Evolutionary conservation across 2,888 invertebrate genomes (phyloP).

Genomic region (Lypha dubia): DNA sequence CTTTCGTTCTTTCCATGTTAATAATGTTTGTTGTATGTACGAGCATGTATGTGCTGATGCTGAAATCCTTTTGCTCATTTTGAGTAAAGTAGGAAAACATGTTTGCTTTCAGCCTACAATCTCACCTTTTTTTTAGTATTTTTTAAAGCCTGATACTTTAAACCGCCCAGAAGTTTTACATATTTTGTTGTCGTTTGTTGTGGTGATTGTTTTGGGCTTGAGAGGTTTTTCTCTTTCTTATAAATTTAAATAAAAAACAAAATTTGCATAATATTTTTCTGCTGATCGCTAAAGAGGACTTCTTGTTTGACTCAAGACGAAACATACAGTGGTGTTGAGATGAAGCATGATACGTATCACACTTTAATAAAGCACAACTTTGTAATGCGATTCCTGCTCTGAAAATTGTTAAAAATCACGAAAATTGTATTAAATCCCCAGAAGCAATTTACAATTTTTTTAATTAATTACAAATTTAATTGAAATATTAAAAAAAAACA

Average conservation of each 20-base stretch:
- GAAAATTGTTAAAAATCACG: too few relatives aligned
- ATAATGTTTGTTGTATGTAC: conserved; percentile 56
- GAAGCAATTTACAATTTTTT: too few relatives aligned
- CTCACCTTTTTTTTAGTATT: conserved; percentile 77
- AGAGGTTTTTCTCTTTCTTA: conserved; percentile 30
- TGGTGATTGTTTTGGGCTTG: conserved; percentile 7
- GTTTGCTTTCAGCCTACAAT: conserved; percentile 82
- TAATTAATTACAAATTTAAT: too few relatives aligned
- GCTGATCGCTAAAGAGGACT: conserved; percentile 58
- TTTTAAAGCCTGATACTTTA: conserved; percentile 74
- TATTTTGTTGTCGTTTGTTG: conserved; percentile 56
- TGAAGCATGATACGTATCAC: not conserved
- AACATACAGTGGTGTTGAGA: conserved; percentile 37
- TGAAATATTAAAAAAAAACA: too few relatives aligned
- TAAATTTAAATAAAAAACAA: conserved; percentile 41
- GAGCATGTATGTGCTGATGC: conserved; percentile 35
- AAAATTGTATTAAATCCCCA: too few relatives aligned
- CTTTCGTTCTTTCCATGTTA: conserved; percentile 55
- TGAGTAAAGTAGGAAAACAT: conserved; percentile 83
- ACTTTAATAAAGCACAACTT: too few relatives aligned
- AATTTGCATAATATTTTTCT: conserved; percentile 72
- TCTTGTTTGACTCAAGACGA: conserved; percentile 58
- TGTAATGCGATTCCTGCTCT: too few relatives aligned
- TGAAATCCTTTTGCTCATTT: conserved; percentile 54
- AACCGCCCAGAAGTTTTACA: conserved; percentile 79